Conservation (phyloP, 2,797 vertebrate species). For the Dallia pectoralis region DNA sequence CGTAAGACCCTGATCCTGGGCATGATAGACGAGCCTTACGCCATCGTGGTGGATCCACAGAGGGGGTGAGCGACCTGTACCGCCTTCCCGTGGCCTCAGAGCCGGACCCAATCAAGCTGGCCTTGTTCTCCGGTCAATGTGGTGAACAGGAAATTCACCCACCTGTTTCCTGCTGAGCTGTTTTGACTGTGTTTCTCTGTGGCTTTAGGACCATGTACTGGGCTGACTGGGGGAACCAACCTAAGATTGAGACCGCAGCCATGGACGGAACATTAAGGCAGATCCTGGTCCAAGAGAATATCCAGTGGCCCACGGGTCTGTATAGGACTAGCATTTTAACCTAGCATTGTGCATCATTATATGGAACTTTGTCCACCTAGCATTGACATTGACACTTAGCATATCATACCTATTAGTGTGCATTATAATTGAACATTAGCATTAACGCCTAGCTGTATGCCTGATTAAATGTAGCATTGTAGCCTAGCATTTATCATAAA, state of each 20-base stretch:
- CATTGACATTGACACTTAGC: neutral
- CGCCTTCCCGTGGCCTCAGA: neutral
- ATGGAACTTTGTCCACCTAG: neutral
- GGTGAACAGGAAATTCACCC: neutral
- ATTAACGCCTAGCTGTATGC: neutral
- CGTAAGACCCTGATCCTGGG: conserved; percentile 94
- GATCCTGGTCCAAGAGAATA: conserved; percentile 91
- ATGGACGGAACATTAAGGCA: conserved; percentile 95
- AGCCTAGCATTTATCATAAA: neutral
- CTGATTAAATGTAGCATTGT: neutral
- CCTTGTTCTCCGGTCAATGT: neutral
- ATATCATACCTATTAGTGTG: neutral
- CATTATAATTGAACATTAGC: neutral
- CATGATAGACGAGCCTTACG: conserved; percentile 96
- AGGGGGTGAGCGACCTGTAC: conserved; percentile 74
- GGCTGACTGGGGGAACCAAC: conserved; percentile 98
- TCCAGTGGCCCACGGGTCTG: conserved; percentile 96
- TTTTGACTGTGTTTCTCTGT: conserved; percentile 2
- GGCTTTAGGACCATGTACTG: conserved; percentile 92
- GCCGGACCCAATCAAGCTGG: neutral
- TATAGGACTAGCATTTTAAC: neutral
- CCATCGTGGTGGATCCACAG: conserved; percentile 92
- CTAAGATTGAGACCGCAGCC: conserved; percentile 94
- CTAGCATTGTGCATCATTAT: neutral
- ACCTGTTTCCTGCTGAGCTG: neutral